Base-by-base conservation (phyloP, 2,797 vertebrate genomes). In the Paguma larvata region DNA sequence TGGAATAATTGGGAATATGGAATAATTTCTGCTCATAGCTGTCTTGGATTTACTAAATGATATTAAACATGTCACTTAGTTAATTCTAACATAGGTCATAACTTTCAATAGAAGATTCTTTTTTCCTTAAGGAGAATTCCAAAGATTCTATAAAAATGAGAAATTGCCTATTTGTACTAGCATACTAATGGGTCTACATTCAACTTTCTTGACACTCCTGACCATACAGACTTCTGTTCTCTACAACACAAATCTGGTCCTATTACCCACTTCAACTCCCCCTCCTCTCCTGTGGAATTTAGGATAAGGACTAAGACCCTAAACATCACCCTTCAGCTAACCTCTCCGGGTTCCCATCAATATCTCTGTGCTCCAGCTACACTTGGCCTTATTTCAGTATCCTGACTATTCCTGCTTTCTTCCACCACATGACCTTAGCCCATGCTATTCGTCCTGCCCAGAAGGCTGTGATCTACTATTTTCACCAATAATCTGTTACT, bases 71-170 rank as follows among this genome's bases (percentile, higher is more conserved):
- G 16, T 46, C 88, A 94, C 27, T 73, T 75, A 51, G 11, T 89
- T 80, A 85, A 46, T 51, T 88, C 30, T 48, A 51, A 63, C 46
- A 7, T 25, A 77, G 11, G 53, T 46, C 44, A 88, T 25, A 72
- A 72, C 13, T 51, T 78, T 84, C 91, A 23, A 62, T 13, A 68
- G 32, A 75, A 85, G 91, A 86, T 30, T 56, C 73, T 70, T 65
- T 80, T 87, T n/a, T 95, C 25, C 63, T 92, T 46, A 86, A 82
- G 32, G 38, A 89, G 27, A 96, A 77, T 78, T 94, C 16, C 72
- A 93, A 62, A 63, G 46, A 63, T 44, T 59, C 25, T 34, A 85
- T 48, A 48, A 7, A 84, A 78, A 73, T 53, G 15, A 62, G 63
- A 92, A 91, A 79, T 38, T 14, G 18, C 9, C n/a, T 84, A 56